These are phyloP conservation scores for Cheilosia impressa DNA, from an alignment of 2,888 invertebrate species.

Conservation along the genomic window DNA sequence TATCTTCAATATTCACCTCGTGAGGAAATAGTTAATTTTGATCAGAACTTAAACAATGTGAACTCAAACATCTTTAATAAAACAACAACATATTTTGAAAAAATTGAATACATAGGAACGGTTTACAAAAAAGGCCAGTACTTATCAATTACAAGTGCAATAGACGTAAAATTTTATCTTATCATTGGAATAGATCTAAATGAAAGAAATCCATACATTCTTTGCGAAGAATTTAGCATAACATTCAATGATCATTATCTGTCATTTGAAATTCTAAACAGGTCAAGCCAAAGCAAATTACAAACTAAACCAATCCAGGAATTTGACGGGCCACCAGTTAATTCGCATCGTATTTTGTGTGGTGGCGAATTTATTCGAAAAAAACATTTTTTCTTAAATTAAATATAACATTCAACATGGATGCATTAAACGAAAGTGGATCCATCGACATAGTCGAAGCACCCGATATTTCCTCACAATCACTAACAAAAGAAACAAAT, in stretches of 20 bases:
- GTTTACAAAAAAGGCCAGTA: neutral
- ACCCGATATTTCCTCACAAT: neutral
- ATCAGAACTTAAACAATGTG: neutral
- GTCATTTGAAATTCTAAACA: neutral
- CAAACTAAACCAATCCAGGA: neutral
- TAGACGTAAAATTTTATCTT: neutral
- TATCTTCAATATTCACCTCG: neutral
- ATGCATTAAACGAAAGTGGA: neutral
- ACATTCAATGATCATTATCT: neutral
- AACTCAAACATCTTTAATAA: neutral
- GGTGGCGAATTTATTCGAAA: neutral
- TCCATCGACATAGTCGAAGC: neutral
- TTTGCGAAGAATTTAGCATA: neutral
- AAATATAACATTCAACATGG: neutral
- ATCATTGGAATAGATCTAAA: neutral
- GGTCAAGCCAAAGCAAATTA: neutral
- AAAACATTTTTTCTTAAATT: neutral
- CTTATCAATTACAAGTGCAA: no score
- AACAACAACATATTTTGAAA: neutral
- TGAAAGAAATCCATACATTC: neutral
- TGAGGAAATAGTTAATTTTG: neutral
- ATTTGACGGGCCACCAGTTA: neutral
- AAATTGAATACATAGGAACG: neutral
- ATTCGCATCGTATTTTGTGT: neutral
- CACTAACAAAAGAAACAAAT: neutral